Evolutionary conservation across 2,797 vertebrate species (phyloP), one percentile per base, ranked within the genome.

Genomic region (Gymnopithys bicolor): DNA sequence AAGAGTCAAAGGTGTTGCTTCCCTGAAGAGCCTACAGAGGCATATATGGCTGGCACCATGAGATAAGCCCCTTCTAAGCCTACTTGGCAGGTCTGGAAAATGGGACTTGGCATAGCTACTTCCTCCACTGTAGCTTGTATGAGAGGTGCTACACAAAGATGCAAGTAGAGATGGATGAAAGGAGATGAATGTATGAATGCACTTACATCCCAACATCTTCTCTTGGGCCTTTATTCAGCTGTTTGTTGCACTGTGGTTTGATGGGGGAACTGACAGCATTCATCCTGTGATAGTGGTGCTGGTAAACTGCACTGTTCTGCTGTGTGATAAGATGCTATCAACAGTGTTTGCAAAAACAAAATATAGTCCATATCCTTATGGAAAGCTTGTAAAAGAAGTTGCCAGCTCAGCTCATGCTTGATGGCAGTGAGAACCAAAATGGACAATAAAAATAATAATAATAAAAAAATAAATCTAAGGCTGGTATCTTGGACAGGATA

Each of bases 401-500:
- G 16, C 33, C 28, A 75, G 45, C 24, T 51, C 17, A 76, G 33
- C 33, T 73, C 56, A 22, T 67, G 51, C 25, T 92, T 90, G 73
- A 84, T 76, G 53, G 23, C 30, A 89, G n/a, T 9, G 32, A 91
- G 46, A 86, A 90, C 3, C 8, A 88, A 79, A 86, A 53, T 30
- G 41, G 49, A 39, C 37, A 56, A 77, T 28, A 71, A 74, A 68
- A 37, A 51, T 28, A 41, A 48, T 41, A 62, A 55, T 30, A n/a
- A 62, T 17, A 41, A 22, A 48, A 48, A 41, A 12, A 32, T 24
- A 51, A 43, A 17, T 53, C 67, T 88, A 69, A 89, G 41, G 49
- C n/a, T 76, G 53, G 17, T 75, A 37, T 94, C 48, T 87, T 88
- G 87, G 66, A 55, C 49, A 90, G 80, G 84, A 96, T 94, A 90